Evolutionary conservation across 2,888 invertebrate genomes (phyloP).

Genomic region (Hemicrepidius hirtus): DNA sequence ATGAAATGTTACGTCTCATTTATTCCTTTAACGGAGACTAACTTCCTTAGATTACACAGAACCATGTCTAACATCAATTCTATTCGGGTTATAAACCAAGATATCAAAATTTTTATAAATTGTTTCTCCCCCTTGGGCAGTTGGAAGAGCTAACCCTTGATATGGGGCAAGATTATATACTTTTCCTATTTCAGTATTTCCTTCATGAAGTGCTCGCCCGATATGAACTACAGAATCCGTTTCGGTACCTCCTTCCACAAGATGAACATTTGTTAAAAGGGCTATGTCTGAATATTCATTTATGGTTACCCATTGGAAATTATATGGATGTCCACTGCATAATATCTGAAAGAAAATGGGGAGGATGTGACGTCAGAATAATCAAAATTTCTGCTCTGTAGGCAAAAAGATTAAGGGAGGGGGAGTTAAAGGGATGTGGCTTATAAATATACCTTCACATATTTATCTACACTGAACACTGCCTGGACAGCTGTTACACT

Average conservation of each 20-base stretch:
- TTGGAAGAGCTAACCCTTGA: background rate
- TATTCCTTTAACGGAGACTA: no score
- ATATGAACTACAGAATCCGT: background rate
- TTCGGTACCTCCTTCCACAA: conserved; percentile 1
- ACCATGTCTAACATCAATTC: no score
- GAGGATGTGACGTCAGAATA: no score
- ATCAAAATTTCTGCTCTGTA: no score
- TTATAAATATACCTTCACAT: conserved; percentile 30
- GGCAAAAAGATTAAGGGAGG: no score
- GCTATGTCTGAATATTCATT: background rate
- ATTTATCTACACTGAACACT: background rate
- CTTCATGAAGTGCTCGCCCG: background rate
- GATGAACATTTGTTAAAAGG: background rate
- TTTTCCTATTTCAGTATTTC: background rate
- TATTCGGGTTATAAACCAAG: background rate
- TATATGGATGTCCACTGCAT: background rate
- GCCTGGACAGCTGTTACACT: conserved; percentile 2
- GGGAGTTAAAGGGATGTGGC: no score
- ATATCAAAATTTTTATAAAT: conserved; percentile 2
- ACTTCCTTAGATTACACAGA: no score
- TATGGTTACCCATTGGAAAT: conserved; percentile 3
- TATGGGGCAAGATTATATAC: background rate
- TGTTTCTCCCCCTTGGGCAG: background rate
- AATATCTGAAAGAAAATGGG: conserved; percentile 12
- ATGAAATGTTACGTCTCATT: no score